Evolutionary conservation across 2,113 vertebrate species (phyloP).

Genomic region (Odontesthes bonariensis): DNA sequence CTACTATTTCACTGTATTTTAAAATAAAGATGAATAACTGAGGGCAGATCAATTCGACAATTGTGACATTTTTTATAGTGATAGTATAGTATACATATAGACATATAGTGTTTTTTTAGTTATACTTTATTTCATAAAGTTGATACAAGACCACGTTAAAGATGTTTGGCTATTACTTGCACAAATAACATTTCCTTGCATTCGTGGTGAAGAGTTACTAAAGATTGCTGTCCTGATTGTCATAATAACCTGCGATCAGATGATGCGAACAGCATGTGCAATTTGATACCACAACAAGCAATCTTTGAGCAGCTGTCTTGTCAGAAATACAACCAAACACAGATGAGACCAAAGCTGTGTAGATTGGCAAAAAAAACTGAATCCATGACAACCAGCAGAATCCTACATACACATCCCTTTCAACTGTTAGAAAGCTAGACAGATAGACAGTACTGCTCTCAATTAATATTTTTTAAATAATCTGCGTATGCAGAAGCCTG

Average conservation of each 20-base stretch:
- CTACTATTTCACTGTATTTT: too few species aligned
- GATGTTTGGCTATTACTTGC: background rate
- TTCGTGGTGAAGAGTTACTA: background rate
- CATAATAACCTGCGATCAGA: background rate
- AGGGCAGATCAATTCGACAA: conserved; percentile 59
- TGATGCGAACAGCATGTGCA: background rate
- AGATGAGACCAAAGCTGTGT: background rate
- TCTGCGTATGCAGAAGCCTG: too few species aligned
- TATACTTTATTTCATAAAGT: background rate
- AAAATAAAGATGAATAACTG: conserved; percentile 66
- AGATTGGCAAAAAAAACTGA: background rate
- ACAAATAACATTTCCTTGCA: background rate
- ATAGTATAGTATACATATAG: too few species aligned
- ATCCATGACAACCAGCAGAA: too few species aligned
- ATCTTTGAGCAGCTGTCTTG: background rate
- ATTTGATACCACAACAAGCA: background rate
- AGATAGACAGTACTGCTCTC: too few species aligned
- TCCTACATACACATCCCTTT: background rate
- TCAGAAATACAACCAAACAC: background rate
- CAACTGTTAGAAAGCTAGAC: too few species aligned
- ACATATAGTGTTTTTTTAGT: too few species aligned
- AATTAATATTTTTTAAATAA: too few species aligned
- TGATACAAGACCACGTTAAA: background rate
- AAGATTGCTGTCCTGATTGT: conserved; percentile 4
- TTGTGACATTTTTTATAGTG: too few species aligned